Percentiles rank a stretch among this genome's conserved stretches.
Evolutionary conservation across 2,113 vertebrate species (phyloP).

Genomic region (Epinephelus fuscoguttatus): DNA sequence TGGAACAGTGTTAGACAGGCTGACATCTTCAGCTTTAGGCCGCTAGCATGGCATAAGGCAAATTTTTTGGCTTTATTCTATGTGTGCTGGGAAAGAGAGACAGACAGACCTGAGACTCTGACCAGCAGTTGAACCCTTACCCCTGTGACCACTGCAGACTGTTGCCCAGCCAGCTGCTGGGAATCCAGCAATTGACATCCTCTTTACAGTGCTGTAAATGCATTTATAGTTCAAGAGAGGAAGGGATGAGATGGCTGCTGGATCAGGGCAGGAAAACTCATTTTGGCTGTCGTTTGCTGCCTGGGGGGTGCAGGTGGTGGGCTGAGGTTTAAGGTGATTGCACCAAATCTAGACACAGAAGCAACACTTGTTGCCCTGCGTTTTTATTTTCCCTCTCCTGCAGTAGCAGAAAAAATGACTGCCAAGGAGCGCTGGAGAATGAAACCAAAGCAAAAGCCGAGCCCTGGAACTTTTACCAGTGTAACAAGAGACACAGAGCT

Average conservation of each 20-base stretch:
- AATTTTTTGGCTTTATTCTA: conserved; percentile 9
- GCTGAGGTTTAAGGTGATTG: conserved; percentile 40
- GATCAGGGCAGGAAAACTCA: conserved; percentile 63
- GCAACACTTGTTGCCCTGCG: conserved; percentile 16
- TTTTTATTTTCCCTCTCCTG: conserved; percentile 6
- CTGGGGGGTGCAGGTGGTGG: not conserved
- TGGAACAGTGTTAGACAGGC: not conserved
- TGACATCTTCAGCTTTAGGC: not conserved
- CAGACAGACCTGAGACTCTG: conserved; percentile 67
- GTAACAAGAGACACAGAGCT: conserved; percentile 39
- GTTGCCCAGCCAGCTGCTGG: conserved; percentile 72
- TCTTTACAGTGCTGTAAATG: conserved; percentile 84
- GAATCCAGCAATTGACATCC: conserved; percentile 76
- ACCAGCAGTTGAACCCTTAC: conserved; percentile 78
- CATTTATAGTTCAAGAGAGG: conserved; percentile 73
- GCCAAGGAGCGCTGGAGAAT: conserved; percentile 3
- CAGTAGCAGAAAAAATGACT: conserved; percentile 5
- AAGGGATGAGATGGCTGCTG: conserved; percentile 70
- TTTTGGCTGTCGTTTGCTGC: conserved; percentile 42
- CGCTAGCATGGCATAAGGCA: not conserved
- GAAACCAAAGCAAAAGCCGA: not conserved
- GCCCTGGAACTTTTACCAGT: conserved; percentile 26
- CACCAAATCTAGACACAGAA: conserved; percentile 23
- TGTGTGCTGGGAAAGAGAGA: not conserved
- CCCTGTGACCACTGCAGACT: conserved; percentile 68